Evolutionary conservation across 2,113 vertebrate species (phyloP).

Genomic region (Shinisaurus crocodilurus): DNA sequence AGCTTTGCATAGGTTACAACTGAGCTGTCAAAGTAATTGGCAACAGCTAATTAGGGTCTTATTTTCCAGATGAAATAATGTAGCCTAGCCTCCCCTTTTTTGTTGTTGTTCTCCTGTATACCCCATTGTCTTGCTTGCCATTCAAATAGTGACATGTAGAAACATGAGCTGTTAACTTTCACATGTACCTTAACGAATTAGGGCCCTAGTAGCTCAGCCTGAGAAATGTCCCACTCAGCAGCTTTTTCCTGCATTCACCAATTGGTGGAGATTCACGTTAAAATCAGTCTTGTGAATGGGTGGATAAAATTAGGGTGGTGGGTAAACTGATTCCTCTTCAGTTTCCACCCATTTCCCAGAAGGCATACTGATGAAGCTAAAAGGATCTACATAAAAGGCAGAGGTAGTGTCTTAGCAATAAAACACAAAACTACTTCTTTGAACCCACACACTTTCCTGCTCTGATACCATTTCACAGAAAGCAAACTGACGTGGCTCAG

Average conservation of each 20-base stretch:
- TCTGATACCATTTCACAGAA: too few species aligned
- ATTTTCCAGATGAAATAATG: conserved; percentile 8
- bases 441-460: too few species aligned
- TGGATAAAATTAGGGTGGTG: neutral
- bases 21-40: neutral
- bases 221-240: neutral
- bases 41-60: conserved; percentile 5
- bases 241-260: neutral
- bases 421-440: too few species aligned
- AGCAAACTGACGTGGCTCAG: too few species aligned
- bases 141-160: conserved; percentile 4
- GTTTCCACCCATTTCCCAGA: too few species aligned
- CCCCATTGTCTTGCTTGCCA: neutral
- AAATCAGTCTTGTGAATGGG: neutral
- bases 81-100: neutral
- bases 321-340: neutral
- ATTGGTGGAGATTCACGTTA: neutral
- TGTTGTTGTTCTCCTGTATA: neutral
- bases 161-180: conserved; percentile 13
- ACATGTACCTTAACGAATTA: neutral
- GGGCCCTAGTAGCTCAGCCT: neutral
- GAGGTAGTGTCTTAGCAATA: too few species aligned
- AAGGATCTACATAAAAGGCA: too few species aligned
- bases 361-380: too few species aligned
- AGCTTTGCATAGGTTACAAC: neutral